Evolutionary conservation across 2,888 invertebrate species (phyloP).

Genomic region (Plebejus melissa): DNA sequence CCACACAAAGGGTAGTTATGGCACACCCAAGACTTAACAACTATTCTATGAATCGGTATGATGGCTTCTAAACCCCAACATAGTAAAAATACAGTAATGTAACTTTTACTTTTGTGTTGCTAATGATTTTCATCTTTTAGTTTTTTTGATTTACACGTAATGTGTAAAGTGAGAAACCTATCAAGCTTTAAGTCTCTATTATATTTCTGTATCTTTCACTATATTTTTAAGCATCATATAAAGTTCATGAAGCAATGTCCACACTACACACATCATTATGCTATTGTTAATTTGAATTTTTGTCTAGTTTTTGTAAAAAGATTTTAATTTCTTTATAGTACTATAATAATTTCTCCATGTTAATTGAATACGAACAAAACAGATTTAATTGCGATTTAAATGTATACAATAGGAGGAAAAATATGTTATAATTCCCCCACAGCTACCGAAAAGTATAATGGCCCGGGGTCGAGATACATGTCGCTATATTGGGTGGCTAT

Average conservation of each 20-base stretch:
- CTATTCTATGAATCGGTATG: conserved; percentile 34
- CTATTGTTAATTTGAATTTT: no score
- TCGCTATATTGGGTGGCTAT: conserved; percentile 65
- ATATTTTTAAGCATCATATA: no score
- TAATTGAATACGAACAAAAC: not conserved
- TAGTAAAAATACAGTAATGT: no score
- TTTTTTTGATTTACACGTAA: no score
- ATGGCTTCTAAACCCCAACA: not conserved
- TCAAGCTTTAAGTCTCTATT: no score
- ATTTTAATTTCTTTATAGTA: not conserved
- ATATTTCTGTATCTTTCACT: no score
- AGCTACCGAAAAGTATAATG: conserved; percentile 38
- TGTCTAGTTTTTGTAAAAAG: no score
- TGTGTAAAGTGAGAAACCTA: no score
- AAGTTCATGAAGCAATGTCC: no score
- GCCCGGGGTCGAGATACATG: conserved; percentile 46
- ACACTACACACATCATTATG: no score
- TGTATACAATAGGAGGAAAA: conserved; percentile 19
- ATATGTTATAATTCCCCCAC: conserved; percentile 30
- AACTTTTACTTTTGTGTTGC: no score
- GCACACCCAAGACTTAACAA: conserved; percentile 34
- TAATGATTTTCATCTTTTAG: no score
- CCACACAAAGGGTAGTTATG: conserved; percentile 36
- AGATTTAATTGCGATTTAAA: conserved; percentile 12
- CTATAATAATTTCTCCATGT: not conserved